Evolutionary conservation across 1,140 invertebrate species (phyloP), one percentile per base, ranked within the genome.

Genomic region (Microplitis mediator): DNA sequence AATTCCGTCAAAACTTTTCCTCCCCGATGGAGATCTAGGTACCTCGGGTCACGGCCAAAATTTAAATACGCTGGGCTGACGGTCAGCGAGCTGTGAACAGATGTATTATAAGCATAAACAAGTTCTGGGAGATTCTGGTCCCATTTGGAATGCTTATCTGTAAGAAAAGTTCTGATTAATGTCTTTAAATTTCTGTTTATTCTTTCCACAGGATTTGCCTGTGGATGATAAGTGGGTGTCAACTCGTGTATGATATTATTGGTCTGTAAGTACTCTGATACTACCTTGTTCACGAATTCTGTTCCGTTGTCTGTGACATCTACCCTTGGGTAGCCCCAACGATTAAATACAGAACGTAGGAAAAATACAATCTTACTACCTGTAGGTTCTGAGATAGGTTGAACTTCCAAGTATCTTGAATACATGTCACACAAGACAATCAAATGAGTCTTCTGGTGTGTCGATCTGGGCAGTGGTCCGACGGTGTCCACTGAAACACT

Each of bases 241-340:
- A 60, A 56, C 6, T 11, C 13, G 11, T 74, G 69, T 67, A 58
- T 11, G 9, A 74, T 58, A 1, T 52, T 61, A 4, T 54, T 58
- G 3, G 54, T 39, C 2, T 9, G 13, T 62, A 71, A 39, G 5
- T 56, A 54, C 8, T 45, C 63, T 45, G 11, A n/a, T 23, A 71
- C 58, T 23, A 23, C 23, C 23, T 23, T 23, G 2, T 23, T 23
- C 2, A 23, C 23, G 23, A 23, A 23, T 23, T 71, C 73, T 3
- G 1, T 61, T 5, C 84, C 84, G 65, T 85, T 86, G 39, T 86
- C 84, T 31, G 78, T 79, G 13, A 81, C 80, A 1, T 86, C 54
- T 16, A 76, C 23, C 39, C 81, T 36, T 9, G 83, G 80, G 5
- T 80, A 13, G 4, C 85, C 84, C 73, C 81, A 86, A 14, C 23